These are phyloP conservation scores for Magallana nippona DNA, from an alignment of 2,888 invertebrate species.

Conservation along the genomic window DNA sequence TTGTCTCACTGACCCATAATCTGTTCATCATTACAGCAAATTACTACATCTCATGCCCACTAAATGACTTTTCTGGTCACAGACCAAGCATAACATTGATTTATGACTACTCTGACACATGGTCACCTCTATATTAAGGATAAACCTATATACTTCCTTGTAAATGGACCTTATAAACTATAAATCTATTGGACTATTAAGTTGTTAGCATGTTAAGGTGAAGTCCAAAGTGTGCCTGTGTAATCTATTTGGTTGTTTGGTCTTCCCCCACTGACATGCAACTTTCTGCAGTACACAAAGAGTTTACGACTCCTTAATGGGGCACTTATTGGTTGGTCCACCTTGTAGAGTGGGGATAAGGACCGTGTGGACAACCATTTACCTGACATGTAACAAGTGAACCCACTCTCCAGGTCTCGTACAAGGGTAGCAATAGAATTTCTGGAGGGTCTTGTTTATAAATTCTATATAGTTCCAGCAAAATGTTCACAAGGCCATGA, in stretches of 20 bases:
- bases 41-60: slow-evolving; percentile 10
- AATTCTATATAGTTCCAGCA: background rate
- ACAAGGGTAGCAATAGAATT: background rate
- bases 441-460: background rate
- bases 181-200: background rate
- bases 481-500: too few species aligned
- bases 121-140: slow-evolving; percentile 9
- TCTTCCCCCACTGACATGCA: background rate
- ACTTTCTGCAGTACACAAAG: slow-evolving; percentile 8
- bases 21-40: slow-evolving; percentile 16
- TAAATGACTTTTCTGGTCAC: slow-evolving; percentile 9
- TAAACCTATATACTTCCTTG: background rate
- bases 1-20: background rate
- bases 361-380: background rate
- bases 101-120: slow-evolving; percentile 1
- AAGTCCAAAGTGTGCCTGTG: slow-evolving; percentile 7
- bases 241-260: background rate
- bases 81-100: background rate
- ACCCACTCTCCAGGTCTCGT: background rate
- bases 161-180: background rate
- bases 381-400: slow-evolving; percentile 8
- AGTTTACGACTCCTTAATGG: background rate
- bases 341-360: background rate
- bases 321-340: background rate
- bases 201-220: slow-evolving; percentile 29